Percentiles rank a stretch among this genome's conserved stretches.
Conservation (phyloP, 2,797 vertebrate genomes). For the Sphenodon punctatus region DNA sequence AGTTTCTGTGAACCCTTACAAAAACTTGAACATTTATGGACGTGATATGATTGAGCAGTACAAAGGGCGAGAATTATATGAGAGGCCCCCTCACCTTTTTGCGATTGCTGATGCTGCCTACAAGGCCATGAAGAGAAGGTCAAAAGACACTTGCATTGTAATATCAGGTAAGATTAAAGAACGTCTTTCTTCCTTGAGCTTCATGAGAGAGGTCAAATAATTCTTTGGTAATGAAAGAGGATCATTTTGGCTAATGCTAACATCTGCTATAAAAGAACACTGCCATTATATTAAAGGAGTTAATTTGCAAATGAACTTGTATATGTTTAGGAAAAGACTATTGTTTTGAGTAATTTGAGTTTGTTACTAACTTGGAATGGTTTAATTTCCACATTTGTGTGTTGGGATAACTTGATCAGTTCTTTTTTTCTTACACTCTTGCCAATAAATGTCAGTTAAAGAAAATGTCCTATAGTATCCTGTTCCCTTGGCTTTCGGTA, state of each 20-base stretch:
- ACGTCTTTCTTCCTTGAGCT: background rate
- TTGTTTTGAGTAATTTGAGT: background rate
- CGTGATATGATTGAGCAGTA: slow-evolving; percentile 92
- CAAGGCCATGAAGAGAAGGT: slow-evolving; percentile 98
- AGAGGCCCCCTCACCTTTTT: slow-evolving; percentile 96
- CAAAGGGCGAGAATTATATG: slow-evolving; percentile 93
- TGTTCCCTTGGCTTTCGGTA: background rate
- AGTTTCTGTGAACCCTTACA: slow-evolving; percentile 97
- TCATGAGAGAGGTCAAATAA: background rate
- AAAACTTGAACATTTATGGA: slow-evolving; percentile 93
- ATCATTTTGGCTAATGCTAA: background rate
- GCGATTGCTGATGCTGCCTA: slow-evolving; percentile 97
- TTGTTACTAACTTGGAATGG: too few species aligned
- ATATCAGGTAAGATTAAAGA: slow-evolving; percentile 88
- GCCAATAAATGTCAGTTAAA: background rate
- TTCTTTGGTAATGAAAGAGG: background rate
- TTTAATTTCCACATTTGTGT: background rate
- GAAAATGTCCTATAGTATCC: background rate
- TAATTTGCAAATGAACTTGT: slow-evolving; percentile 18
- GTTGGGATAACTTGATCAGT: background rate
- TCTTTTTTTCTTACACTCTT: background rate
- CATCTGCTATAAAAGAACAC: background rate
- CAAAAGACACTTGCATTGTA: slow-evolving; percentile 97
- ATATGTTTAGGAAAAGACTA: background rate
- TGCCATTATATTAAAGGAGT: background rate